Evolutionary conservation across 2,113 vertebrate genomes (phyloP), one percentile per base, ranked within the genome.

Genomic region (Spea multiplicata): DNA sequence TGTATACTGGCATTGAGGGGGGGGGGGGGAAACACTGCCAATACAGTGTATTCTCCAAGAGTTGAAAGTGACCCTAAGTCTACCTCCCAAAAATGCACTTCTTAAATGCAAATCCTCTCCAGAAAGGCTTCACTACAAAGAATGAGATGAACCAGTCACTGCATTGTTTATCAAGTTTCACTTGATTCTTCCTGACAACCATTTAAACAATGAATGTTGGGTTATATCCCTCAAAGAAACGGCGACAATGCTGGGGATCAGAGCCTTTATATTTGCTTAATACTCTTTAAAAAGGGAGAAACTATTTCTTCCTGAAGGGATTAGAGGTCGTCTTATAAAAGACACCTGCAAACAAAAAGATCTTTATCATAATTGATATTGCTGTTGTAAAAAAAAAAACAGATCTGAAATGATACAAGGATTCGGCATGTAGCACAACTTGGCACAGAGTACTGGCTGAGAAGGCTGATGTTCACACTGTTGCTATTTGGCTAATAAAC

Each of bases 161-260:
- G 88, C 93, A 92, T 91, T 95, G 94, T 96, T 96, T 94, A 93
- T 91, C 82, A 93, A 94, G 91, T 93, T 95, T 94, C 92, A 93
- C 94, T 95, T 96, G 94, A 97, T 97, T 95, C 92, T 88, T 92
- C 91, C 90, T 95, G 96, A 98, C 96, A 98, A 94, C 95, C 95
- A 94, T 96, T 96, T 95, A 93, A 94, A 96, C 94, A 96, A 96
- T 93, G 94, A 94, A 93, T 94, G 93, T 94, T 93, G 94, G 93
- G 94, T 96, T 96, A 93, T 87, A 94, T 93, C 94, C 90, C 92
- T 94, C 91, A 88, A 85, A 92, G 90, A 94, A 93, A 87, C 89
- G 87, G 83, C 91, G 88, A 97, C 94, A 97, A 96, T 94, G 87
- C 91, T 84, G 82, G 71, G 91, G 92, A 95, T 96, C 93, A 94